Evolutionary conservation across 2,113 vertebrate species (phyloP).

Genomic region (Cyphomyrus discorhynchus): DNA sequence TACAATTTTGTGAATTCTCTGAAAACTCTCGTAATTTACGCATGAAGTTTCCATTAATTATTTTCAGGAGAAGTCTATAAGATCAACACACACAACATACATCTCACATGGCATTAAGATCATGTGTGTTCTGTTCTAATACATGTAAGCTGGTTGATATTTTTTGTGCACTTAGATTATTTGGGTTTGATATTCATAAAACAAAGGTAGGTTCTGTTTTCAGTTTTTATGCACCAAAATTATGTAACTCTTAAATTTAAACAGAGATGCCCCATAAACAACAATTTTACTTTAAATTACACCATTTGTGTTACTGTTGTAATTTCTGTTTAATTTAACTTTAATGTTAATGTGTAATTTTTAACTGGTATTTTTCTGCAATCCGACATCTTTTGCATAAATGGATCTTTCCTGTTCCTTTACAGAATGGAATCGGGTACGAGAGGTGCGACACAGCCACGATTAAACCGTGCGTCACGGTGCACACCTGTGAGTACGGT

Average conservation of each 20-base stretch:
- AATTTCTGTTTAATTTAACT: neutral
- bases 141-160: neutral
- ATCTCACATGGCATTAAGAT: neutral
- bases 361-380: neutral
- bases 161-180: neutral
- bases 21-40: neutral
- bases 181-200: neutral
- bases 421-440: neutral
- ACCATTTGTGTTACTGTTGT: neutral
- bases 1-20: neutral
- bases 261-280: neutral
- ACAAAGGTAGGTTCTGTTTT: neutral
- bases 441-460: neutral
- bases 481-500: slow-evolving; percentile 61
- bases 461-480: neutral
- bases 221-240: neutral
- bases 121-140: neutral
- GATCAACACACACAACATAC: neutral
- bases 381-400: neutral
- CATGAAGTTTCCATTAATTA: neutral
- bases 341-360: neutral
- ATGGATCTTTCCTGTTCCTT: neutral
- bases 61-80: neutral
- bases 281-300: neutral
- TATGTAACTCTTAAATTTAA: neutral